Conservation (phyloP, 35 echinoderm and acorn worm species). For the Eucidaris tribuloides region DNA sequence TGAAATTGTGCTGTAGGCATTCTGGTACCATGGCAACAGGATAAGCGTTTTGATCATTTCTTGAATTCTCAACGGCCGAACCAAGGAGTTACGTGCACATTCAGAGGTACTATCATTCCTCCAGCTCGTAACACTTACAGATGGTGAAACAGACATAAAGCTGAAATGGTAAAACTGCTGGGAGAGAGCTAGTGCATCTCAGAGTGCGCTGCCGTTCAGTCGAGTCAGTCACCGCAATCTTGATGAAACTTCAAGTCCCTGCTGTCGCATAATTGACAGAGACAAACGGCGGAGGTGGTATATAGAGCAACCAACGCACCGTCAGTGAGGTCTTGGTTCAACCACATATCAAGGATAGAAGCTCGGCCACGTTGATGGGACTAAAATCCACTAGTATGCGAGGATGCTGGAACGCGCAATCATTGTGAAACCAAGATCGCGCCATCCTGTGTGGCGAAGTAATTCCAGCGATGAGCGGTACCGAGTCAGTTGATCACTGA, state of each 20-base stretch:
- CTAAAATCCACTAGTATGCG: slow-evolving; percentile 17
- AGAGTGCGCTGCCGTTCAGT: too few species aligned
- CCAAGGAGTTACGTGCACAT: background rate
- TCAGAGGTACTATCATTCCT: background rate
- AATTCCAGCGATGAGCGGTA: slow-evolving; percentile 78
- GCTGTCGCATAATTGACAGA: background rate
- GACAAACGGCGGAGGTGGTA: slow-evolving; percentile 11
- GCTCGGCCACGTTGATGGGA: slow-evolving; percentile 39
- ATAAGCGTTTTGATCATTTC: slow-evolving; percentile 16
- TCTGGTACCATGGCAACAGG: slow-evolving; percentile 1
- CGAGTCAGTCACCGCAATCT: too few species aligned
- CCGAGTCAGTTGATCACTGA: slow-evolving; percentile 48
- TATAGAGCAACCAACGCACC: slow-evolving; percentile 11
- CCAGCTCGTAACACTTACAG: background rate
- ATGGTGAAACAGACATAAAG: background rate
- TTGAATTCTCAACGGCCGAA: slow-evolving; percentile 31
- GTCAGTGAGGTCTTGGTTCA: slow-evolving; percentile 41
- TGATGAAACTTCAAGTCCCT: background rate
- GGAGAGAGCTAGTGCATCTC: background rate
- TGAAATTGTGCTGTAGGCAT: too few species aligned
- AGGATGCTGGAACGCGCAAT: background rate
- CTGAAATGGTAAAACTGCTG: background rate
- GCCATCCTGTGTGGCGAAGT: slow-evolving; percentile 72
- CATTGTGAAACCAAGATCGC: slow-evolving; percentile 35
- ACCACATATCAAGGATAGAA: background rate